phyloP scores from a whole-genome alignment of 2,113 vertebrate species.

The Panthera leo region DNA sequence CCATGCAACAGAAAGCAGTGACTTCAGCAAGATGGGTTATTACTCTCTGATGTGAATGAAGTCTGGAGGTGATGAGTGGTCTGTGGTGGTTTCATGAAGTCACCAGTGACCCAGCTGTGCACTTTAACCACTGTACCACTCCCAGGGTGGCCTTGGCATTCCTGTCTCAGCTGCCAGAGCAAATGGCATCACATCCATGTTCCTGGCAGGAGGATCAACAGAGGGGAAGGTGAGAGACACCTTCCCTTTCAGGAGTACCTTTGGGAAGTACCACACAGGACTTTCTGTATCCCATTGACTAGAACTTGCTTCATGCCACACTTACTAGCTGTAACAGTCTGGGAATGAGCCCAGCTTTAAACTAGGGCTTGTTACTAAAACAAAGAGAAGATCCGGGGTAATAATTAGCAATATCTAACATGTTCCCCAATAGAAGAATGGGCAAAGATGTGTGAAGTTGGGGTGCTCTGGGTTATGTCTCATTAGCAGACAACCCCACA shows the following conservation, averaged over 20 bases:
- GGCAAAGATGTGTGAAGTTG: background rate
- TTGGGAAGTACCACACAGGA: background rate
- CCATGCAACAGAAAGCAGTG: background rate
- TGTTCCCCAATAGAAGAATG: background rate
- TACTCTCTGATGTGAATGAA: background rate
- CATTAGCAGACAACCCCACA: background rate
- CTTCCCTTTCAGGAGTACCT: background rate
- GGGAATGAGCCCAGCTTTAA: background rate
- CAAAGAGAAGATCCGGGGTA: background rate
- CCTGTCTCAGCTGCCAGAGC: constrained; percentile 4
- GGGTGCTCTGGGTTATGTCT: background rate
- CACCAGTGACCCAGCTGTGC: background rate
- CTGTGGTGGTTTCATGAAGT: background rate
- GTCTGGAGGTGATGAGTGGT: background rate
- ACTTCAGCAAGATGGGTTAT: background rate
- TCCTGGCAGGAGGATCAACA: background rate
- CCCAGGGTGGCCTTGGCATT: background rate
- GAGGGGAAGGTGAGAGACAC: background rate
- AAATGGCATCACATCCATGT: background rate
- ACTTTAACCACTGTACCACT: background rate
- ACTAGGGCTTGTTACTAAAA: background rate
- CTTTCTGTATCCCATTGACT: background rate
- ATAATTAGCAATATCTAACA: background rate
- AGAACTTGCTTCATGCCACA: background rate
- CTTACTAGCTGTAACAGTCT: background rate